Conservation (phyloP, 2,888 invertebrate species). For the Agapetus fuscipes region DNA sequence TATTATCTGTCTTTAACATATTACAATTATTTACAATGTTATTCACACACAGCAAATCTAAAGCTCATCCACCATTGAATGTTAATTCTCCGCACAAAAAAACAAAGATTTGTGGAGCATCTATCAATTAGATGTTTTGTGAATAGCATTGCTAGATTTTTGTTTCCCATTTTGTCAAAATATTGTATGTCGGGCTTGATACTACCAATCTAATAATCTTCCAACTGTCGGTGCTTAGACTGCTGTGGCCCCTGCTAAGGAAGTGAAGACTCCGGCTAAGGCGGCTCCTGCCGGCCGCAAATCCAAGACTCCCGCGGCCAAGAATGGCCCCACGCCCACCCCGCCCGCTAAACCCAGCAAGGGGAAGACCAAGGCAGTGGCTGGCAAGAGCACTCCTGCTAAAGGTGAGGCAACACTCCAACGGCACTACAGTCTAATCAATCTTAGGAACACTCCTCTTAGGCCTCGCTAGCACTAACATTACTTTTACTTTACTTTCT, state of each 20-base stretch:
- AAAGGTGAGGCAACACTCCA: constrained; percentile 23
- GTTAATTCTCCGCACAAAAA: no score
- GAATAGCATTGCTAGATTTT: no score
- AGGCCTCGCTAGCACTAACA: no score
- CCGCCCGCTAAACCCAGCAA: constrained; percentile 14
- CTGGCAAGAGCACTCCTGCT: constrained; percentile 1
- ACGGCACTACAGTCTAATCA: constrained; percentile 23
- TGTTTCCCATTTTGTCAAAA: no score
- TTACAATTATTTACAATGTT: no score
- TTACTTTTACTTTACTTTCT: no score
- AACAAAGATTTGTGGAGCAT: no score
- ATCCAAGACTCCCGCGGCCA: not conserved
- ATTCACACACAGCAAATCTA: no score
- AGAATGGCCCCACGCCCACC: constrained; percentile 7
- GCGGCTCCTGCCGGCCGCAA: not conserved
- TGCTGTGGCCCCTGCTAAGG: not conserved
- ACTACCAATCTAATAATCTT: not conserved
- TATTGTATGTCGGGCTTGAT: no score
- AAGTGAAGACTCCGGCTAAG: not conserved
- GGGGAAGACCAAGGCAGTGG: constrained; percentile 1
- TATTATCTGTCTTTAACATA: no score
- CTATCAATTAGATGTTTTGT: no score
- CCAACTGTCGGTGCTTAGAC: not conserved
- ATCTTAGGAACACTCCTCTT: constrained; percentile 19
- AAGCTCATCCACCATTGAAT: no score